Base-by-base conservation (phyloP, 2,113 vertebrate genomes). In the Coptodon bakossiorum region DNA sequence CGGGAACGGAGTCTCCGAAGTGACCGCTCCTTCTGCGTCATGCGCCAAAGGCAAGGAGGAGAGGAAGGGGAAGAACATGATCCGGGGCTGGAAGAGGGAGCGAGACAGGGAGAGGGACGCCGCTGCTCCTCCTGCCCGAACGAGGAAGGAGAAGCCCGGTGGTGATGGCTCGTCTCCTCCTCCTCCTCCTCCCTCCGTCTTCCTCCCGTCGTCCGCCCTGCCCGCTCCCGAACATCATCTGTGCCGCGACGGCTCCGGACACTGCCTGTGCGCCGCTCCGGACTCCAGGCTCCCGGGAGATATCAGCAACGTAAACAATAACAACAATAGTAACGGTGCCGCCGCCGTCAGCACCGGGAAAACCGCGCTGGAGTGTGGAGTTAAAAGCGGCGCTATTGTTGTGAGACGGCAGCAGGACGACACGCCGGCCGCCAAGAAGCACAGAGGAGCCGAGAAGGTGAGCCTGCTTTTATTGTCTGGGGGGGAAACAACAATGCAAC, bases 401-500 rank as follows among this genome's bases (percentile, higher is more conserved):
- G 97, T 97, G 86, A 95, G 97, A 93, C 96, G 96, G 93, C 92
- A 97, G 91, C 92, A 97, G 93, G 98, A 98, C 93, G 98, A 98
- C 86, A 96, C 97, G 90, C 96, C 97, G 95, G 97, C 97, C 91
- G 97, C 97, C 91, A 98, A 98, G 97, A 98, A 97, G 88, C 96
- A 97, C 96, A 97, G 98, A 96, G 97, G 97, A 97, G 97, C 97
- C 61, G 98, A 99, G 95, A 98, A 98, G 97, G 97, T 98, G 97
- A 59, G 92, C 94, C 2, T n/a, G 63, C 31, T 96, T 89, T 92
- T 76, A 89, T 91, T 90, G 87, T 89, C 48, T 84, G 82, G 27
- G 91, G 80, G 24, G 19, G 61, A 13, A 68, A 38, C 73, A 52
- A 52, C 27, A 78, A 78, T 50, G 45, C 45, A 78, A 73, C 7